These are phyloP conservation scores for Syngnathus rostellatus DNA, from an alignment of 2,797 vertebrate genomes.

Conservation along the genomic window DNA sequence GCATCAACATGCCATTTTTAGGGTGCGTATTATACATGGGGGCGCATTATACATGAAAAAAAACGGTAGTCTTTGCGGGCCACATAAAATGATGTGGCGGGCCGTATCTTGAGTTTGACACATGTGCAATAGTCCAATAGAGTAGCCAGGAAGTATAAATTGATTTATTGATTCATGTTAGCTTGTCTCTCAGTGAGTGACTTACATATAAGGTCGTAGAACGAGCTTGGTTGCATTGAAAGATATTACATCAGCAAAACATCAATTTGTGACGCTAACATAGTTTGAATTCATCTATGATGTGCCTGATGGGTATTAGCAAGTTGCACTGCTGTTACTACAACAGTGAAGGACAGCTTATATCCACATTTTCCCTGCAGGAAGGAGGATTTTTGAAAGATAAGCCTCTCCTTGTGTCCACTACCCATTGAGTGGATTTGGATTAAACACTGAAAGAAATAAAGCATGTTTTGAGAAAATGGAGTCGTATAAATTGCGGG, in stretches of 20 bases:
- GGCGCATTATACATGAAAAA: too few species aligned
- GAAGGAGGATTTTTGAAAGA: constrained; percentile 36
- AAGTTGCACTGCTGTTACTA: constrained; percentile 15
- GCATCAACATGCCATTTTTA: too few species aligned
- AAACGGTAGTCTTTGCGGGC: too few species aligned
- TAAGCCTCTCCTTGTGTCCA: constrained; percentile 28
- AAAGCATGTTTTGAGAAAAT: constrained; percentile 33
- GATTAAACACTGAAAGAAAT: constrained; percentile 40
- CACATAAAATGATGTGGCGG: too few species aligned
- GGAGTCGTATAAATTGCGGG: constrained; percentile 25
- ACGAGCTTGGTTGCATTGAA: constrained; percentile 20
- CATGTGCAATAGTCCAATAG: not conserved
- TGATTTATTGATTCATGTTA: not conserved
- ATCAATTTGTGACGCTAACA: constrained; percentile 12
- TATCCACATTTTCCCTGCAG: constrained; percentile 32
- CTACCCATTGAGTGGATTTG: constrained; percentile 41
- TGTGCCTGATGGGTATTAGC: not conserved
- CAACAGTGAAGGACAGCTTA: constrained; percentile 18
- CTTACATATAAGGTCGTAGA: constrained; percentile 16
- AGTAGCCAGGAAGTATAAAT: not conserved
- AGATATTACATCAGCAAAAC: constrained; percentile 29
- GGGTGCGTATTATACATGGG: too few species aligned
- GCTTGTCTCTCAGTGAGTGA: not conserved
- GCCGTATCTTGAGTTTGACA: too few species aligned
- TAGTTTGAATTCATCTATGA: not conserved